phyloP scores from a whole-genome alignment of 1,140 invertebrate species.

The Pseudachorutes palmiensis region DNA sequence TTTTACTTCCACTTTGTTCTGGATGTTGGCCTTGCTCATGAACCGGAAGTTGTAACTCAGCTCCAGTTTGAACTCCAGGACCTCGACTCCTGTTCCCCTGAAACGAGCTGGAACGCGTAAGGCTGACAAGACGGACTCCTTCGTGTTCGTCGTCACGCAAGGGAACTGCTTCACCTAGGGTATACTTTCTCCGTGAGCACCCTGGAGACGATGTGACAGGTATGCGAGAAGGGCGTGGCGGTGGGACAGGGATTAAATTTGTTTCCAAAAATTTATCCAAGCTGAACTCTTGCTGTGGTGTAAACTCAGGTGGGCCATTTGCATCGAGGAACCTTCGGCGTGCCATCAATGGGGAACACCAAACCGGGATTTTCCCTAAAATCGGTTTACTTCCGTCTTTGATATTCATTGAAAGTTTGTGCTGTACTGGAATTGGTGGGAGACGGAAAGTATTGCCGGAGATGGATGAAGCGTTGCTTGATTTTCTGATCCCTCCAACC shows the following conservation, averaged over 20 bases:
- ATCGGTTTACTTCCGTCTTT: neutral
- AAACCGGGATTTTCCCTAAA: conserved; percentile 30
- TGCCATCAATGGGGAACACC: conserved; percentile 30
- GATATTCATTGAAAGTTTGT: neutral
- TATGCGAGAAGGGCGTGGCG: neutral
- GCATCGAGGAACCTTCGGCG: conserved; percentile 8
- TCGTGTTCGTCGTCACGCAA: conserved; percentile 1
- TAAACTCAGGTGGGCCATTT: neutral
- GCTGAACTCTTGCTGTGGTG: conserved; percentile 22
- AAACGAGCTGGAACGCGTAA: conserved; percentile 28
- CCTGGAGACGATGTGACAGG: conserved; percentile 10
- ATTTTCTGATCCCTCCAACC: neutral
- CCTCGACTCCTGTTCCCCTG: neutral
- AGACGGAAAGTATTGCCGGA: neutral
- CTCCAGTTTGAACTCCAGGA: neutral
- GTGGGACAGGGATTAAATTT: conserved; percentile 9
- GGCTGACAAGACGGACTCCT: neutral
- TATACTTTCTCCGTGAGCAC: conserved; percentile 20
- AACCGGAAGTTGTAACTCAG: neutral
- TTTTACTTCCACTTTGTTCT: neutral
- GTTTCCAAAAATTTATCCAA: conserved; percentile 28
- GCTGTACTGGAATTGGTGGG: neutral
- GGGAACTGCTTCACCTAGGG: conserved; percentile 24
- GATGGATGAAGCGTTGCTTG: neutral
- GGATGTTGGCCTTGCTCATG: neutral